phyloP scores from a whole-genome alignment of 2,797 vertebrate genomes.

The Bucorvus abyssinicus region DNA sequence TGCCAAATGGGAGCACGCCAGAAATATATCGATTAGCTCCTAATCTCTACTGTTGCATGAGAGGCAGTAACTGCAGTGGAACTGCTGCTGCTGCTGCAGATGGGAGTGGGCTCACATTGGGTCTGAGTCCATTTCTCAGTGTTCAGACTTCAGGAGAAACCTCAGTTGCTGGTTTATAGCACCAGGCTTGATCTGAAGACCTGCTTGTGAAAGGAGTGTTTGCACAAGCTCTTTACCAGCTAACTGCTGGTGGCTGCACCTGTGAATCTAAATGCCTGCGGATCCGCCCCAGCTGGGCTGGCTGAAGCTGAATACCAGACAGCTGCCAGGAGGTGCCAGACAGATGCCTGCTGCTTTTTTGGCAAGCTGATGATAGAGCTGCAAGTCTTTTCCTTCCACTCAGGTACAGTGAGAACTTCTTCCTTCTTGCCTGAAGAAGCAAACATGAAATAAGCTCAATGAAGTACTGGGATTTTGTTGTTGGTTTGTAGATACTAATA shows the following conservation, averaged over 20 bases:
- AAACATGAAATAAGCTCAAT: neutral
- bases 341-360: neutral
- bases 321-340: neutral
- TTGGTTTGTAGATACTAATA: neutral
- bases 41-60: neutral
- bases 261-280: neutral
- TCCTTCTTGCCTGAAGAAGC: neutral
- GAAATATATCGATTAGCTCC: neutral
- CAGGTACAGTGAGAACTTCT: neutral
- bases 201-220: neutral
- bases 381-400: neutral
- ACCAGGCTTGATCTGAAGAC: accelerated
- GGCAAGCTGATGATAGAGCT: neutral
- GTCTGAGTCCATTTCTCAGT: neutral
- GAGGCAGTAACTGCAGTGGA: neutral
- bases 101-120: accelerated
- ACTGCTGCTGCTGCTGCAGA: neutral
- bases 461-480: neutral
- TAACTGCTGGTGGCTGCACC: neutral
- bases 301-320: neutral
- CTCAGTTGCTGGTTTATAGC: neutral
- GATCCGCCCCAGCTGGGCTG: neutral
- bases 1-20: neutral
- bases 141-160: neutral
- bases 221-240: neutral